Percentiles rank a stretch among this genome's conserved stretches.
These are phyloP conservation scores for Rutilus rutilus DNA, from an alignment of 2,113 vertebrate genomes.

Conservation along the genomic window DNA sequence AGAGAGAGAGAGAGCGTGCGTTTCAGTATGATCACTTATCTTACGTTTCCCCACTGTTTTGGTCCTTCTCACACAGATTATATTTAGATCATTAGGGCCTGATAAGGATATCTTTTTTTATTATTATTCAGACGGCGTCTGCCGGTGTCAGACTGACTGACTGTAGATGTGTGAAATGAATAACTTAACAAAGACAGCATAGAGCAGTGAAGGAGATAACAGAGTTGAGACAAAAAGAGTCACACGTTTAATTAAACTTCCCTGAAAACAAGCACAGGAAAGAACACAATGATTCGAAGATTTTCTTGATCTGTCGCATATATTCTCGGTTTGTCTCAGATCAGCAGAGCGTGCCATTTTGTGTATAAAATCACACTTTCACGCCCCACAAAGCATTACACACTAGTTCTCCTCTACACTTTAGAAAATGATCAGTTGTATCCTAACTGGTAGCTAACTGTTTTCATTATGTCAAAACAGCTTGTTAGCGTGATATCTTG, in stretches of 20 bases:
- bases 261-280: not conserved
- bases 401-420: not conserved
- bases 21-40: not conserved
- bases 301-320: not conserved
- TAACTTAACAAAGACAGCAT: conserved; percentile 31
- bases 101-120: conserved; percentile 24
- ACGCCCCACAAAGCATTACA: not conserved
- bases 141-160: conserved; percentile 23
- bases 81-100: conserved; percentile 22
- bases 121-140: conserved; percentile 3
- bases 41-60: conserved; percentile 6
- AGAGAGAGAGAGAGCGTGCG: not conserved
- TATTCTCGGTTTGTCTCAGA: not conserved
- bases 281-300: not conserved
- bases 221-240: conserved; percentile 21
- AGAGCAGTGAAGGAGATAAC: conserved; percentile 7
- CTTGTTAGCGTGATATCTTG: not conserved
- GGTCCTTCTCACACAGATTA: conserved; percentile 23
- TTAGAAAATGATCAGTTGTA: not conserved
- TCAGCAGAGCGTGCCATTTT: not conserved
- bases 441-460: too few relatives aligned
- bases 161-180: conserved; percentile 39
- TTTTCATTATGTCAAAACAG: not conserved
- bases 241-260: conserved; percentile 35
- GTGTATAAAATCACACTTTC: not conserved